Evolutionary conservation across 2,888 invertebrate species (phyloP).

Genomic region (Cerastis rubricosa): DNA sequence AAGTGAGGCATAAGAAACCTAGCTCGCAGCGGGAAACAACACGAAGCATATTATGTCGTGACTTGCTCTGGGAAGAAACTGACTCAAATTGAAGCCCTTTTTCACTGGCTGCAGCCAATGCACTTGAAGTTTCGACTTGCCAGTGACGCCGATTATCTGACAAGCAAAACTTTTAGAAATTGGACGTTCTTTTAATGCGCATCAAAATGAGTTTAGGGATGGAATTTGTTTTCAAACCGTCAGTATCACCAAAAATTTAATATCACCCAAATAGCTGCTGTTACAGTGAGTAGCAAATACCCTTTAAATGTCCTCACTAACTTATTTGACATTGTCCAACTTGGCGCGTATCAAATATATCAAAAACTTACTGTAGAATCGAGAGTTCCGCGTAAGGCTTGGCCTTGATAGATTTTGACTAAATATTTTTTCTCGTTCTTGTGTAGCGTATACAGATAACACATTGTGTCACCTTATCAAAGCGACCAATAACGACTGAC

Average conservation of each 20-base stretch:
- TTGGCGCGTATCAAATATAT: slow-evolving; percentile 63
- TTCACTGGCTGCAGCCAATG: slow-evolving; percentile 57
- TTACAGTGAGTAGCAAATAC: slow-evolving; percentile 51
- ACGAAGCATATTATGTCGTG: slow-evolving; percentile 78
- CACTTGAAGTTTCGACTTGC: slow-evolving; percentile 33
- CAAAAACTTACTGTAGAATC: slow-evolving; percentile 69
- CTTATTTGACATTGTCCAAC: slow-evolving; percentile 83
- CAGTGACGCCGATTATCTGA: slow-evolving; percentile 11
- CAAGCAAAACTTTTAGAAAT: slow-evolving; percentile 3
- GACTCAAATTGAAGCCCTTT: slow-evolving; percentile 66
- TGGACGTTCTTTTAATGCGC: neutral
- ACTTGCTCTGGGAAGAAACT: slow-evolving; percentile 68
- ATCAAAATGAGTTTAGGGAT: neutral
- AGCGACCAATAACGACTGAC: slow-evolving; percentile 70
- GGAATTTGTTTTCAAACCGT: neutral
- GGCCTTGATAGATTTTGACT: slow-evolving; percentile 85
- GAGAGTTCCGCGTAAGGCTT: slow-evolving; percentile 83
- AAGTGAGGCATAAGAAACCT: slow-evolving; percentile 63
- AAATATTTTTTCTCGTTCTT: slow-evolving; percentile 81
- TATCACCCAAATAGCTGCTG: slow-evolving; percentile 13
- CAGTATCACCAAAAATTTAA: slow-evolving; percentile 14
- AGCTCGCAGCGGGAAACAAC: slow-evolving; percentile 75
- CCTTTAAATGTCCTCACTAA: slow-evolving; percentile 80
- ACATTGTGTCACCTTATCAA: slow-evolving; percentile 83
- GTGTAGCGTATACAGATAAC: slow-evolving; percentile 80